These are phyloP conservation scores for Eupithecia tripunctaria DNA, from an alignment of 2,888 invertebrate genomes.

Conservation along the genomic window DNA sequence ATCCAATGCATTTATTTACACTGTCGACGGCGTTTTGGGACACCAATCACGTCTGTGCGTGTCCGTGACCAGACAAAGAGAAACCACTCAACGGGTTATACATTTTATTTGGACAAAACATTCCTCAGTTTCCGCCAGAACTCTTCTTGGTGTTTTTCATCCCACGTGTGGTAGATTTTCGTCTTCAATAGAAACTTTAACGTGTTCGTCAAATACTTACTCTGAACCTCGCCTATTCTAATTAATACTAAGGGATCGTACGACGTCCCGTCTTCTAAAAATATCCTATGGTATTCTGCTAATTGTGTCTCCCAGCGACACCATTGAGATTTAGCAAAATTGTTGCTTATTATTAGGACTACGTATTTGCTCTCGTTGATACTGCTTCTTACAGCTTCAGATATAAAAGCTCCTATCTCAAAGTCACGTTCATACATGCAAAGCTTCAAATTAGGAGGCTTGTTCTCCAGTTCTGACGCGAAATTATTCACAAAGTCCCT, in stretches of 20 bases:
- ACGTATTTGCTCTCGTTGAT: conserved; percentile 87
- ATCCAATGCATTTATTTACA: conserved; percentile 42
- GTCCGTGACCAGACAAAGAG: conserved; percentile 40
- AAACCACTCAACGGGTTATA: conserved; percentile 37
- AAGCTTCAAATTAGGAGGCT: conserved; percentile 84
- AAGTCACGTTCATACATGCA: conserved; percentile 89
- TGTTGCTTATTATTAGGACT: conserved; percentile 87
- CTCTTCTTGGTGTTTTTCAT: conserved; percentile 70
- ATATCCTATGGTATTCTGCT: conserved; percentile 86
- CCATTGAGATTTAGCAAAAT: conserved; percentile 89
- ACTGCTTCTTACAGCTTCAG: conserved; percentile 87
- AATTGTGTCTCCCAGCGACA: conserved; percentile 88
- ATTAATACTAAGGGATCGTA: conserved; percentile 86
- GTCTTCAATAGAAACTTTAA: conserved; percentile 86
- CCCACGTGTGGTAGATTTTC: conserved; percentile 87
- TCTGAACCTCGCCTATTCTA: conserved; percentile 85
- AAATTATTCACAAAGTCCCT: conserved; percentile 86
- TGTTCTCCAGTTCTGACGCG: conserved; percentile 85
- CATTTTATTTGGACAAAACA: conserved; percentile 57
- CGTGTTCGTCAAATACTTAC: conserved; percentile 83
- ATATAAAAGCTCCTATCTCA: conserved; percentile 86
- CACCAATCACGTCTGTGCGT: conserved; percentile 33
- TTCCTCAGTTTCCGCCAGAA: conserved; percentile 76
- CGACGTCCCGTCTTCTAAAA: conserved; percentile 82
- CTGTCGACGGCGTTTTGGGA: conserved; percentile 32